Conservation (phyloP, 2,888 invertebrate genomes). For the Ecdyonurus torrentis region DNA sequence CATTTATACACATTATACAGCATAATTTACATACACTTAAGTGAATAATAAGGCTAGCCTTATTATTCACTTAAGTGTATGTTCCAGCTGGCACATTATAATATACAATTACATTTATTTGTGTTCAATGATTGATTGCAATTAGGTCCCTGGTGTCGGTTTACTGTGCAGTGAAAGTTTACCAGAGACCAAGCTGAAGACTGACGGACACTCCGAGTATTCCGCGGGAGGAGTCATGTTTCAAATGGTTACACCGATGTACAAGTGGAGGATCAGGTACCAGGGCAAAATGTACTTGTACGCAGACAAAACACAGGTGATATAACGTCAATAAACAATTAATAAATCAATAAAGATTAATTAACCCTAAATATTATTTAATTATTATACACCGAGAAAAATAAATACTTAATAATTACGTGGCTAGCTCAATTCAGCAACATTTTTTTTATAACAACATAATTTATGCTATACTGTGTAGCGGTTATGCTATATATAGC, state of each 20-base stretch:
- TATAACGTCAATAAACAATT: not conserved
- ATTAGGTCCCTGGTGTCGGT: constrained; percentile 50
- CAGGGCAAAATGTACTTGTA: constrained; percentile 43
- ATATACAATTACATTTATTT: no score
- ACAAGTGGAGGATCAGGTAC: constrained; percentile 49
- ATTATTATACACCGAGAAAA: not conserved
- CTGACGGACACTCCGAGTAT: constrained; percentile 28
- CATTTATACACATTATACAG: no score
- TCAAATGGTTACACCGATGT: constrained; percentile 52
- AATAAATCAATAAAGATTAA: not conserved
- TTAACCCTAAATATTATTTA: not conserved
- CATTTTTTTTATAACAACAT: no score
- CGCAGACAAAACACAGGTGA: constrained; percentile 15
- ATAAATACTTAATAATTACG: no score
- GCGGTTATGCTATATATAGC: no score
- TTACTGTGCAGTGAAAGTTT: constrained; percentile 47
- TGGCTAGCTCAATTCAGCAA: no score
- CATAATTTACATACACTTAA: no score
- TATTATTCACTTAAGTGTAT: no score
- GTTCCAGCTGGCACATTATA: no score
- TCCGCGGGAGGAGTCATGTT: constrained; percentile 53
- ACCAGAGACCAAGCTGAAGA: constrained; percentile 47
- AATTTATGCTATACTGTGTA: not conserved
- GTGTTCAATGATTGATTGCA: no score
- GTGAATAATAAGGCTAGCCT: no score